phyloP scores from a whole-genome alignment of 2,113 vertebrate species.

The Hippocampus abdominalis region DNA sequence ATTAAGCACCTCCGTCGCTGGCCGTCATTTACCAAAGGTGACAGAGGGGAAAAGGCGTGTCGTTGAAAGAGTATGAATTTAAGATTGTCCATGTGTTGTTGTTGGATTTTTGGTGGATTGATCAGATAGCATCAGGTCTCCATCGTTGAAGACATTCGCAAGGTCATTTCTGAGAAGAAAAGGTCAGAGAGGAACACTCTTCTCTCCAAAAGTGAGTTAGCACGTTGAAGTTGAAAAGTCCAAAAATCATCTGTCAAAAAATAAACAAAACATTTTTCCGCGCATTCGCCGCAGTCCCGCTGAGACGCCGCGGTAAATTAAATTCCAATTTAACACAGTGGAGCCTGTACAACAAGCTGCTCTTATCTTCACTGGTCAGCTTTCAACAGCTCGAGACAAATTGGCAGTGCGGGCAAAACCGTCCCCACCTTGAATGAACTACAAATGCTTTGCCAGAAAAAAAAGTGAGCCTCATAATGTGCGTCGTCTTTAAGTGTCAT shows the following conservation, averaged over 20 bases:
- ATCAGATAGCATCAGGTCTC: conserved; percentile 21
- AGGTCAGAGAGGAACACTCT: conserved; percentile 19
- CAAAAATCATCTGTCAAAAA: no score
- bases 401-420: conserved; percentile 3
- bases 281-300: conserved; percentile 3
- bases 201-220: neutral
- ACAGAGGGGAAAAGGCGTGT: neutral
- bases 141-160: neutral
- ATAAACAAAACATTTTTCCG: neutral
- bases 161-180: conserved; percentile 16
- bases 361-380: conserved; percentile 42
- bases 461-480: conserved; percentile 1
- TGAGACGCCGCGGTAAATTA: conserved; percentile 27
- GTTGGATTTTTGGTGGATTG: neutral
- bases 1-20: conserved; percentile 44
- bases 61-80: neutral
- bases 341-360: conserved; percentile 17
- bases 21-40: conserved; percentile 37
- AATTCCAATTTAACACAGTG: conserved; percentile 16
- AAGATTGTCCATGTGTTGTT: neutral
- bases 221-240: neutral
- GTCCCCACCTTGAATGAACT: conserved; percentile 4
- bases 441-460: neutral
- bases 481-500: conserved; percentile 9
- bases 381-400: conserved; percentile 26